Conservation (phyloP, 2,888 invertebrate genomes). For the Tetragonula carbonaria region DNA sequence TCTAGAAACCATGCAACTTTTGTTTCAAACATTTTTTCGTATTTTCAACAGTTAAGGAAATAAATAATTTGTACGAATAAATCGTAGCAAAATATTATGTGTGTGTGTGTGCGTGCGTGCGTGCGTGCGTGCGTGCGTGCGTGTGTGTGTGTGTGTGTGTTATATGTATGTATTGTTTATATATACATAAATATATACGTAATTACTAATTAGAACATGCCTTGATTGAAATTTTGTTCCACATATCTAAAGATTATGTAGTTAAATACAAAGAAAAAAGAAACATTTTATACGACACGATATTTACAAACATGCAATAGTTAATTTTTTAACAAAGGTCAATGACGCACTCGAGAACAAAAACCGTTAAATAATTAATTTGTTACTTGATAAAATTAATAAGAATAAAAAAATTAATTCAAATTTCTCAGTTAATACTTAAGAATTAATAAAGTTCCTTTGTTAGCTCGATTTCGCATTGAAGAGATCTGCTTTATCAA, state of each 20-base stretch:
- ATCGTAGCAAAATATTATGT: background rate
- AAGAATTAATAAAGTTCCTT: background rate
- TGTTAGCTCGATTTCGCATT: background rate
- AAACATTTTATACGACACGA: background rate
- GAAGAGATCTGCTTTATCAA: conserved; percentile 57
- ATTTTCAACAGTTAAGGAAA: too few relatives aligned
- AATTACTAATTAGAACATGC: background rate
- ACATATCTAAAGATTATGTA: background rate
- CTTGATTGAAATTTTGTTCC: background rate
- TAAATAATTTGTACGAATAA: too few relatives aligned
- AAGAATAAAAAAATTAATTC: background rate
- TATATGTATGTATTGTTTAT: background rate
- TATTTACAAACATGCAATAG: background rate
- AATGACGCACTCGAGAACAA: background rate
- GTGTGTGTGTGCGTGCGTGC: rapidly evolving
- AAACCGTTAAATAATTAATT: background rate
- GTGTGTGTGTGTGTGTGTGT: background rate
- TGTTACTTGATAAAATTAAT: background rate
- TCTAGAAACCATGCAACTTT: too few relatives aligned
- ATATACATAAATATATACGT: background rate
- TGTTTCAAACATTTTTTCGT: too few relatives aligned
- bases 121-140: too few relatives aligned
- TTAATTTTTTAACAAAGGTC: background rate
- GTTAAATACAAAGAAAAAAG: background rate
- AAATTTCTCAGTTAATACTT: background rate